Evolutionary conservation across 1,140 invertebrate genomes (phyloP), one percentile per base, ranked within the genome.

Genomic region (Calephelis virginiensis): DNA sequence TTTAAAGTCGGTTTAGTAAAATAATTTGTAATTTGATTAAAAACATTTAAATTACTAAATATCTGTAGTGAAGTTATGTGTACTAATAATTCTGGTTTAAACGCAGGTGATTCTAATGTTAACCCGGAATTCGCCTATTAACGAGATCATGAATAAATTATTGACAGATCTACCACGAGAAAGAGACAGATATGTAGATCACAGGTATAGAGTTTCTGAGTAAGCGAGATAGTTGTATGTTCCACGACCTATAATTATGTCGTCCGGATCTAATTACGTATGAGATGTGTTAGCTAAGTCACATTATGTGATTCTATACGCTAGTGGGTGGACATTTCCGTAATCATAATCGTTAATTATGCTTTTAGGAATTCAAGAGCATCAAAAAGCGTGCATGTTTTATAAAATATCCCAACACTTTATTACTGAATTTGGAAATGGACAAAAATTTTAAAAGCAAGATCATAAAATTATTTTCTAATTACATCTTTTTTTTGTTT

Each of bases 261-360:
- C 72, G 80, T 83, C 81, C 73, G 73, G 73, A 72, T 75, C 75
- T 81, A 83, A 77, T 81, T 78, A 77, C 71, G 73, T 67, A 76
- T 74, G 37, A 74, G 73, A 71, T 74, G 72, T 72, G 74, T 69
- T 73, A 70, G 66, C 66, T 77, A 73, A 70, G 71, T 80, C 76
- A 80, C 71, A 74, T 80, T 78, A 68, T 64, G 48, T 47, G 53
- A 59, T 66, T 66, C 37, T 40, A 59, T 59, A 59, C 56, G 56
- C 56, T 40, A 8, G 28, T 59, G 56, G 56, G 49, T 64, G 43
- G 50, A 64, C 49, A 40, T 38, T 50, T 63, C 53, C 62, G 50
- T 56, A 53, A 64, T 43, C 40, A 56, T 56, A 56, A 53, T 53
- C 63, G 40, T 64, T 46, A 63, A 63, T 17, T 28, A 28, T 28